Evolutionary conservation across 1,140 invertebrate genomes (phyloP).

Genomic region (Wiebesia pumilae): DNA sequence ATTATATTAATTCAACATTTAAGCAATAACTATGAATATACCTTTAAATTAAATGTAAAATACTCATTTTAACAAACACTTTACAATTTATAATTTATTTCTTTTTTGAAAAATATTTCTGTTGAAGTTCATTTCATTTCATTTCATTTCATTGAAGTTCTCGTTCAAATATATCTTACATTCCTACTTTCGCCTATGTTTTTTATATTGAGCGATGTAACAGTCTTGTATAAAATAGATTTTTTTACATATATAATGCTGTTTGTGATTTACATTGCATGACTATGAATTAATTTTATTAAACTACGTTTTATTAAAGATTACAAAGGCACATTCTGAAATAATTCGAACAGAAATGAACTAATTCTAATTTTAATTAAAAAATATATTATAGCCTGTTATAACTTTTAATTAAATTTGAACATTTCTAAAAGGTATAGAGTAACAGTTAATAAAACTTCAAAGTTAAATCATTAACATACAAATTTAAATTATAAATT

Average conservation of each 20-base stretch:
- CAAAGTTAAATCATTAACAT: background rate
- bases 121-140: too few relatives aligned
- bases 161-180: too few relatives aligned
- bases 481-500: background rate
- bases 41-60: background rate
- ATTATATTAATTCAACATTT: background rate
- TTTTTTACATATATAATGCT: background rate
- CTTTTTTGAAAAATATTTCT: too few relatives aligned
- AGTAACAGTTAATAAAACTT: background rate
- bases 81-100: too few relatives aligned
- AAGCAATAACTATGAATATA: background rate
- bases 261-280: background rate
- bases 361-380: background rate
- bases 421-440: background rate
- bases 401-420: background rate
- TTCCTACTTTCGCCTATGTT: too few relatives aligned
- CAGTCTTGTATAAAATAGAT: background rate
- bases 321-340: conserved; percentile 22
- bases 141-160: too few relatives aligned
- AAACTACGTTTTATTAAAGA: background rate
- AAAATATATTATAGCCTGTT: background rate
- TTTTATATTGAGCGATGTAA: too few relatives aligned
- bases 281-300: background rate
- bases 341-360: background rate
- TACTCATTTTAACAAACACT: too few relatives aligned